Conservation (phyloP, 2,113 vertebrate genomes). For the Gallinago jamesoni region DNA sequence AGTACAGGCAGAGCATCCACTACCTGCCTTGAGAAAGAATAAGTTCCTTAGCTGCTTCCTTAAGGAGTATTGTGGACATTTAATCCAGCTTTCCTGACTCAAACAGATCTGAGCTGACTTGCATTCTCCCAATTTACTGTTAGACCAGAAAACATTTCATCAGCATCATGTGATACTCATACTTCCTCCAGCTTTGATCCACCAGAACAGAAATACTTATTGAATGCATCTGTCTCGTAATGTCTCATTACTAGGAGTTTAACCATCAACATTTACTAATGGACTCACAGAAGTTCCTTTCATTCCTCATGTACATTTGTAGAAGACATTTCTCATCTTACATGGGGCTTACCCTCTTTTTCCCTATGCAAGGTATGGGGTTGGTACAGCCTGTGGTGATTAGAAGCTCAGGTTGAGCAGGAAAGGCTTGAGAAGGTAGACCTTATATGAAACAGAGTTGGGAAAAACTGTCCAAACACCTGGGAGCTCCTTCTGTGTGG, state of each 20-base stretch:
- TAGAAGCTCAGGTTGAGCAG: not conserved
- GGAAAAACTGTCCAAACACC: not conserved
- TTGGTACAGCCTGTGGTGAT: not conserved
- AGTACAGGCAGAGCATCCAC: not conserved
- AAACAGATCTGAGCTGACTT: not conserved
- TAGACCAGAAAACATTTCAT: constrained; percentile 39
- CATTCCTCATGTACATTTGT: not conserved
- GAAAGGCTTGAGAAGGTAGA: not conserved
- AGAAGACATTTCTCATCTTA: not conserved
- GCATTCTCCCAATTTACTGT: not conserved
- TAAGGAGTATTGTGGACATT: not conserved
- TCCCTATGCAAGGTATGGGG: rapidly evolving
- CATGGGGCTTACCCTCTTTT: not conserved
- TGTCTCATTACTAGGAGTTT: constrained; percentile 45
- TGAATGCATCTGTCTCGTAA: constrained; percentile 46
- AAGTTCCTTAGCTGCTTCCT: not conserved
- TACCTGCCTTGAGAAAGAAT: not conserved
- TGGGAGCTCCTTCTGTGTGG: not conserved
- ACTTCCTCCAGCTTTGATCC: constrained; percentile 52
- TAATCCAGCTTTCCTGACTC: not conserved
- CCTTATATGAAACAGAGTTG: not conserved
- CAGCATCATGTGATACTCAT: constrained; percentile 33
- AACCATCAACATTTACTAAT: constrained; percentile 53
- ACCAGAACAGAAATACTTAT: constrained; percentile 49
- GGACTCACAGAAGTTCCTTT: constrained; percentile 15